Conservation (phyloP, 2,797 vertebrate genomes). For the Erethizon dorsatum region DNA sequence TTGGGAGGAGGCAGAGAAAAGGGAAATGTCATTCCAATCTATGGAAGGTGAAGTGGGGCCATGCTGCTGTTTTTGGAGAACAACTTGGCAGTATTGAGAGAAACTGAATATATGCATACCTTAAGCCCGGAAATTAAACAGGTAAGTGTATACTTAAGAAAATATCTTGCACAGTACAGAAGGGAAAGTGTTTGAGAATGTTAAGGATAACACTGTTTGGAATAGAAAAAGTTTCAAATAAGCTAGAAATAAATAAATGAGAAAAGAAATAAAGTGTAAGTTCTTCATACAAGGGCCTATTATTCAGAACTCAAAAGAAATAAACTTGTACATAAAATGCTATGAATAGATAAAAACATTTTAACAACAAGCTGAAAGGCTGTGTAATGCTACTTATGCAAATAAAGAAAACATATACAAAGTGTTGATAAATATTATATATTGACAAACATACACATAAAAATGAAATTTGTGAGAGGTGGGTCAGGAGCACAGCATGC, state of each 20-base stretch:
- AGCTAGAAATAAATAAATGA: constrained; percentile 35
- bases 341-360: constrained; percentile 52
- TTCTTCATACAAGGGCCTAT: background rate
- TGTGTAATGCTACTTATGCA: background rate
- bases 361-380: constrained; percentile 16
- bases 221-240: constrained; percentile 37
- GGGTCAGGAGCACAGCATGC: background rate
- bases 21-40: background rate
- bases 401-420: constrained; percentile 14
- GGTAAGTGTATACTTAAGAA: background rate
- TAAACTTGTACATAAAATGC: background rate
- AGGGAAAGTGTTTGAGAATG: background rate
- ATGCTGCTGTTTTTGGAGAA: constrained; percentile 33
- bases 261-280: background rate
- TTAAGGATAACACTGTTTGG: background rate
- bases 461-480: background rate
- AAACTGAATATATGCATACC: constrained; percentile 12
- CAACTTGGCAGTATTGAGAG: background rate
- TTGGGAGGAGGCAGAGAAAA: background rate
- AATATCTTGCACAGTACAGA: background rate
- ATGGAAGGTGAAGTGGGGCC: background rate
- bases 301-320: constrained; percentile 4
- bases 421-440: background rate
- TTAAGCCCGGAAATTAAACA: background rate
- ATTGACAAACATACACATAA: background rate